Evolutionary conservation across 2,113 vertebrate genomes (phyloP).

Genomic region (Oncorhynchus tshawytscha): DNA sequence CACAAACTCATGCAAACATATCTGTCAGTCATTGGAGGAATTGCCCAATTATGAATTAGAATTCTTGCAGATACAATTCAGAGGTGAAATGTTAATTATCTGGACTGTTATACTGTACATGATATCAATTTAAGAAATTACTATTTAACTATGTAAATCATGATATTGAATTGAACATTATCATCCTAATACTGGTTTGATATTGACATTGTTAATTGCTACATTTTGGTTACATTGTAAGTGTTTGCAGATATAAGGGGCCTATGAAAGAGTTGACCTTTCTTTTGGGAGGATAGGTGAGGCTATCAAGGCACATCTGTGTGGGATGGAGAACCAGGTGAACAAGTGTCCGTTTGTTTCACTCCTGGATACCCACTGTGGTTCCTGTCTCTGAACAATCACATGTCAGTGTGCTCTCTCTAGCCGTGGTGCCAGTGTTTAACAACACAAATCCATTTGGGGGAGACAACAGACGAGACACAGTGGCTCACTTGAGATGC

Average conservation of each 20-base stretch:
- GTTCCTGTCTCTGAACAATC: background rate
- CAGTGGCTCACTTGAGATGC: background rate
- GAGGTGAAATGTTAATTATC: background rate
- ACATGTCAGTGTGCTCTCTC: background rate
- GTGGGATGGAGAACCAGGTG: conserved; percentile 60
- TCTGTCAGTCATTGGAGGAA: background rate
- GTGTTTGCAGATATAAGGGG: background rate
- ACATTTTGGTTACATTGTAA: background rate
- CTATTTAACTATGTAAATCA: background rate
- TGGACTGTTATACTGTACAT: background rate
- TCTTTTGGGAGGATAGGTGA: conserved; percentile 26
- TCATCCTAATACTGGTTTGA: background rate
- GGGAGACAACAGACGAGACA: background rate
- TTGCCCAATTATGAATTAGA: background rate
- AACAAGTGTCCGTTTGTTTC: conserved; percentile 56
- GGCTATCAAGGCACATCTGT: conserved; percentile 53
- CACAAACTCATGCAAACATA: background rate
- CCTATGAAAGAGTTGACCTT: background rate
- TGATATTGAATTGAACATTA: background rate
- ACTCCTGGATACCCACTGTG: conserved; percentile 26
- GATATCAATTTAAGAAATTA: background rate
- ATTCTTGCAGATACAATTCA: background rate
- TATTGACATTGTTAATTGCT: background rate
- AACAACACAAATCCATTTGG: background rate
- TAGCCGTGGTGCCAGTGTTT: background rate